phyloP scores from a whole-genome alignment of 2,797 vertebrate species.

The Leptoclinus maculatus region DNA sequence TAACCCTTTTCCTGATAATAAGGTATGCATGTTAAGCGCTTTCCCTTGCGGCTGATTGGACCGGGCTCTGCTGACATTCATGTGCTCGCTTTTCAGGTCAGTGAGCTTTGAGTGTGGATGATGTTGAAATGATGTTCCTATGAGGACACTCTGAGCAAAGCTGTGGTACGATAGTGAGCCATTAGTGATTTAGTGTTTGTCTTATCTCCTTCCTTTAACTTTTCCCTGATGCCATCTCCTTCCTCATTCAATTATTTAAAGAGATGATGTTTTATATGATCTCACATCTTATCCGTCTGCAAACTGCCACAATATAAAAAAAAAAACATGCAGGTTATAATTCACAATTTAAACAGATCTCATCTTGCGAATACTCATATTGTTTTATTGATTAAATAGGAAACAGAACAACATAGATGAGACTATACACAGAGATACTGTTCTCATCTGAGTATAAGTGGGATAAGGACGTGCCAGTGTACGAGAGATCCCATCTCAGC shows the following conservation, averaged over 20 bases:
- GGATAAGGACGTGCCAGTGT: slow-evolving; percentile 64
- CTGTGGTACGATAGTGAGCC: slow-evolving; percentile 41
- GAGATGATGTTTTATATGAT: not conserved
- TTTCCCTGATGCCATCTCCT: slow-evolving; percentile 17
- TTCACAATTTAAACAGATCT: slow-evolving; percentile 52
- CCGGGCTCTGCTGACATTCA: slow-evolving; percentile 70
- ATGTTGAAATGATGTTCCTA: slow-evolving; percentile 52
- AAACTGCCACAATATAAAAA: not conserved
- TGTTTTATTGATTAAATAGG: slow-evolving; percentile 89
- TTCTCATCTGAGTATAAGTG: slow-evolving; percentile 76
- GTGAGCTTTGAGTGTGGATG: slow-evolving; percentile 74
- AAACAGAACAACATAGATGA: slow-evolving; percentile 84
- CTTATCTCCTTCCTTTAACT: slow-evolving; percentile 13
- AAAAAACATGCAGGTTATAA: slow-evolving; percentile 35
- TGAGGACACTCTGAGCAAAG: slow-evolving; percentile 44
- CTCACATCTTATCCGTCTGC: slow-evolving; percentile 11
- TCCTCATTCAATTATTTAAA: slow-evolving; percentile 5
- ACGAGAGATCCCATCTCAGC: slow-evolving; percentile 65
- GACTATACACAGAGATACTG: slow-evolving; percentile 77
- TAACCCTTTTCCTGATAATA: slow-evolving; percentile 68
- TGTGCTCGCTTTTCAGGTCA: slow-evolving; percentile 82
- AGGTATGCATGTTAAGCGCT: slow-evolving; percentile 73
- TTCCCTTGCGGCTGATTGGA: slow-evolving; percentile 72
- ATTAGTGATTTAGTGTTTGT: slow-evolving; percentile 24
- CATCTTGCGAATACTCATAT: slow-evolving; percentile 58